Base-by-base conservation (phyloP, 2,797 vertebrate genomes). In the Buphagus erythrorhynchus region DNA sequence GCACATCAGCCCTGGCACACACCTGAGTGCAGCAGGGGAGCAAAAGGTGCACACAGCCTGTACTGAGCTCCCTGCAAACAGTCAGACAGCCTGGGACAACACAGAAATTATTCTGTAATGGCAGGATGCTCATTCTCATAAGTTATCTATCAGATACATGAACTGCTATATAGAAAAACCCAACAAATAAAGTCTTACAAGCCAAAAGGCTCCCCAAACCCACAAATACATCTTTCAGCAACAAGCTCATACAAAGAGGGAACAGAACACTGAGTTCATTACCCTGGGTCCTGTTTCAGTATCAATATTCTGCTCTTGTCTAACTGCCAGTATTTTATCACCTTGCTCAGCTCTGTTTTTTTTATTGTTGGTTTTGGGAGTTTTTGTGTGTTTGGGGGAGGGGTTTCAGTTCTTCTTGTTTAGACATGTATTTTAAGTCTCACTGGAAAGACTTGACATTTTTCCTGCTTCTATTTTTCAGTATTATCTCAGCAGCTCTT, bases 61-160 rank as follows among this genome's bases (percentile, higher is more conserved):
- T 1, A 33, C 38, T 14, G 62, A 68, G 54, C 55, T 20, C 59
- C 31, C 86, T 28, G 26, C 25, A 10, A 6, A 62, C 5, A 31
- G 9, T 0, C 48, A 19, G 8, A 31, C 36, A 40, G 49, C 52
- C 66, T 2, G 1, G 2, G 2, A 45, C 36, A 45, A 45, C 1
- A 6, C 1, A 43, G 40, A 58, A 61, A 33, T 10, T 0, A 31
- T 33, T 46, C 7, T n/a, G 71, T 24, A 28, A 49, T 0, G 11
- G 36, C 17, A 24, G 54, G 21, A 40, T 12, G 28, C 46, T 69
- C 24, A 13, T 35, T 52, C 31, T 45, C 18, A 0, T 51, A 48
- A 48, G 26, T 19, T 38, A 65, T n/a, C 13, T n/a, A 67, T 35
- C 33, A 42, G 18, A 22, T 2, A 22, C 4, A 4, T 6, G 1